These are phyloP conservation scores for Felis chaus DNA, from an alignment of 2,113 vertebrate species.

Conservation along the genomic window DNA sequence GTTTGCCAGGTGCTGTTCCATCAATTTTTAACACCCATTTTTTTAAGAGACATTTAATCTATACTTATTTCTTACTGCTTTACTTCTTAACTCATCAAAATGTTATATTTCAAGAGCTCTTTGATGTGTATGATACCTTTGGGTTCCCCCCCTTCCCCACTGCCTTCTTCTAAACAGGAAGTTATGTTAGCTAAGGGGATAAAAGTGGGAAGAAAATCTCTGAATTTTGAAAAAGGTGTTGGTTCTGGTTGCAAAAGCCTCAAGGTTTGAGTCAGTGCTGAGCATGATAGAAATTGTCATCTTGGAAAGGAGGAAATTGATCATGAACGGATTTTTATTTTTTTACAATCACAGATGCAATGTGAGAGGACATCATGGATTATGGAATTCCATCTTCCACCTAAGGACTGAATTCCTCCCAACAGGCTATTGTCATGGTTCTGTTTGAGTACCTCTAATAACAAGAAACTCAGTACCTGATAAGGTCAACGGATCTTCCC, in stretches of 20 bases:
- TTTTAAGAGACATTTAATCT: constrained; percentile 80
- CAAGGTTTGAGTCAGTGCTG: background rate
- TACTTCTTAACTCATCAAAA: constrained; percentile 79
- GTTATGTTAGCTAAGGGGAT: constrained; percentile 41
- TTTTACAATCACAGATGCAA: background rate
- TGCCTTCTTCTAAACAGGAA: constrained; percentile 68
- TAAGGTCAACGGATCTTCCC: background rate
- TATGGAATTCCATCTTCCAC: background rate
- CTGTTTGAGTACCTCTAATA: background rate
- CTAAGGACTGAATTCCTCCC: background rate
- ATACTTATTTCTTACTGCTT: constrained; percentile 80
- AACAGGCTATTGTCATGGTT: background rate
- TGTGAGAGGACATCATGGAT: background rate
- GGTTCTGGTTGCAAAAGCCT: constrained; percentile 30
- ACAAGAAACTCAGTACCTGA: background rate
- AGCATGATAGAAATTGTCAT: constrained; percentile 48
- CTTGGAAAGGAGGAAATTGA: constrained; percentile 28
- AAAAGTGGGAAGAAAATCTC: background rate
- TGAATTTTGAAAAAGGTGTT: constrained; percentile 55
- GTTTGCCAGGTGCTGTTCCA: constrained; percentile 70
- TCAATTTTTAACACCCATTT: constrained; percentile 81
- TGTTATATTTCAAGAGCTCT: constrained; percentile 75
- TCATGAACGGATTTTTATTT: background rate
- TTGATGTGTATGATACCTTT: constrained; percentile 73
- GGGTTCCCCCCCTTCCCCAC: background rate